phyloP scores from a whole-genome alignment of 2,888 invertebrate genomes.

The Coelopa pilipes region DNA sequence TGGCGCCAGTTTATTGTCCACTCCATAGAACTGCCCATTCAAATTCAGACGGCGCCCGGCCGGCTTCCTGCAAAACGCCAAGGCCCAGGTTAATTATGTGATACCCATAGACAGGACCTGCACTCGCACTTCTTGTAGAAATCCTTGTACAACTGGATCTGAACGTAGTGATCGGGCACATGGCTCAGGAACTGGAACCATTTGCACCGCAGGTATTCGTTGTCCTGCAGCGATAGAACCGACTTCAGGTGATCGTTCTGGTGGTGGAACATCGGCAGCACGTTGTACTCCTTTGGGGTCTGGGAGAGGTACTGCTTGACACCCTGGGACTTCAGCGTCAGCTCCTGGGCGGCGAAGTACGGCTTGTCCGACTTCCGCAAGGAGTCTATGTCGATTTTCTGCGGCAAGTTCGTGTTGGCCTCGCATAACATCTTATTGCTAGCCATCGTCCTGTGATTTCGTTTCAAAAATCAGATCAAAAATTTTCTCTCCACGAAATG shows the following conservation, averaged over 20 bases:
- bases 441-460: not conserved
- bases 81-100: too few relatives aligned
- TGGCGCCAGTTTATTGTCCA: conserved; percentile 55
- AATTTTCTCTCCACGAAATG: not conserved
- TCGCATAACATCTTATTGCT: conserved; percentile 41
- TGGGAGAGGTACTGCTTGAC: conserved; percentile 33
- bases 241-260: conserved; percentile 50
- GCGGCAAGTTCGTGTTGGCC: conserved; percentile 41
- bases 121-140: not conserved
- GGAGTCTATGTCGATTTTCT: conserved; percentile 37
- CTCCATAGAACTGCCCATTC: conserved; percentile 56
- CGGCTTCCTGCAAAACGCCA: conserved; percentile 20
- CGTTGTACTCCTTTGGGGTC: conserved; percentile 42
- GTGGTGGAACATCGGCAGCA: conserved; percentile 53
- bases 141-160: conserved; percentile 42
- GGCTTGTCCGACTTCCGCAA: conserved; percentile 29
- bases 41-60: conserved; percentile 51
- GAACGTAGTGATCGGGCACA: conserved; percentile 40
- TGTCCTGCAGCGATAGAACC: conserved; percentile 45
- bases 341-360: conserved; percentile 9
- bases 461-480: not conserved
- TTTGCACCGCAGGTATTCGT: conserved; percentile 43
- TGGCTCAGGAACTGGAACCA: conserved; percentile 46
- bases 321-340: conserved; percentile 14
- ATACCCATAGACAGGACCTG: conserved; percentile 33